Evolutionary conservation across 2,888 invertebrate species (phyloP).

Genomic region (Drosophila maculinotata): DNA sequence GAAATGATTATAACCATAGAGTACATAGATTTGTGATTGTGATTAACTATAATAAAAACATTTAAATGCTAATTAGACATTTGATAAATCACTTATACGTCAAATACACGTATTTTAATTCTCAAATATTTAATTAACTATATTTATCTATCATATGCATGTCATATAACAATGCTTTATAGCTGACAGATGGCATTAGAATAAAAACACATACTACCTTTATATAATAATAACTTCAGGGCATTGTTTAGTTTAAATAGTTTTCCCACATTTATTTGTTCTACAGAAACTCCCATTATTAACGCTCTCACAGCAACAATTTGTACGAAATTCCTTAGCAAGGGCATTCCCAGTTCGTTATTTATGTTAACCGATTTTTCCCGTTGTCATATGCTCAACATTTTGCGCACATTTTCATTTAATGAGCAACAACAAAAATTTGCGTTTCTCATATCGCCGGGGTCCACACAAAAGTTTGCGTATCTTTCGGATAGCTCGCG

Average conservation of each 20-base stretch:
- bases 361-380: neutral
- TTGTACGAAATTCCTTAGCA: slow-evolving; percentile 15
- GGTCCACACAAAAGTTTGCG: neutral
- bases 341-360: slow-evolving; percentile 54
- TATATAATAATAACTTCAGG: neutral
- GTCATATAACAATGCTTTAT: slow-evolving; percentile 25
- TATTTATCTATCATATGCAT: slow-evolving; percentile 27
- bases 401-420: slow-evolving; percentile 36
- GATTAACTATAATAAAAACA: neutral
- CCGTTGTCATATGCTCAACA: slow-evolving; percentile 25
- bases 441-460: slow-evolving; percentile 23
- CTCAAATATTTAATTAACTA: slow-evolving; percentile 21
- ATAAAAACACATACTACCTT: neutral
- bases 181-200: slow-evolving; percentile 8
- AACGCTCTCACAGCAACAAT: neutral
- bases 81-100: slow-evolving; percentile 1
- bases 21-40: too few species aligned
- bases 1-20: too few species aligned
- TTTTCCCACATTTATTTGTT: slow-evolving; percentile 48
- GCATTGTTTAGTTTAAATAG: slow-evolving; percentile 25
- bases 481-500: slow-evolving; percentile 23
- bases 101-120: neutral
- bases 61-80: neutral
- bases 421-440: slow-evolving; percentile 15
- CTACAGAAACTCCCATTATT: slow-evolving; percentile 29